Conservation (phyloP, 2,888 invertebrate species). For the Heliconius sara region DNA sequence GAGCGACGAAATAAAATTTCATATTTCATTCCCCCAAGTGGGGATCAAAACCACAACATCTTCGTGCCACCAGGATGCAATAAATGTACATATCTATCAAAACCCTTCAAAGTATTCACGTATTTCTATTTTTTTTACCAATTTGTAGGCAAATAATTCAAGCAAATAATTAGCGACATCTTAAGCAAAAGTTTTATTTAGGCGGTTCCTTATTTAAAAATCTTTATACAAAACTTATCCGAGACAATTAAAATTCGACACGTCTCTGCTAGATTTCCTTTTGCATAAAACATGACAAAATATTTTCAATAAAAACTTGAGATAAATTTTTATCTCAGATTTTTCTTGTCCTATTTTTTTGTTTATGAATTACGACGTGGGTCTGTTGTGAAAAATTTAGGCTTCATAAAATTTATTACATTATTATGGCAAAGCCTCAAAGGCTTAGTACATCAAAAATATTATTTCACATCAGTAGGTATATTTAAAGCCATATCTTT, state of each 20-base stretch:
- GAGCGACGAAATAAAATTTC: too few relatives aligned
- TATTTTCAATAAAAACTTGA: slow-evolving; percentile 28
- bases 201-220: neutral
- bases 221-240: slow-evolving; percentile 9
- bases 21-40: too few relatives aligned
- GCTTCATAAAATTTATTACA: slow-evolving; percentile 27
- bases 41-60: too few relatives aligned
- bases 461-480: neutral
- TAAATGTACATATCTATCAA: neutral
- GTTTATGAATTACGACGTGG: slow-evolving; percentile 29
- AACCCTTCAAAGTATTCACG: neutral
- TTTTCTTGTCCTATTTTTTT: slow-evolving; percentile 19
- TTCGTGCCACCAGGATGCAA: neutral
- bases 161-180: neutral
- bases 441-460: slow-evolving; percentile 13
- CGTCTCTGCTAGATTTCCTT: slow-evolving; percentile 27
- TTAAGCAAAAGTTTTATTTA: neutral
- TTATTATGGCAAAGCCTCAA: slow-evolving; percentile 17
- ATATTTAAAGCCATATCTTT: neutral
- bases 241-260: slow-evolving; percentile 26
- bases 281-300: slow-evolving; percentile 34
- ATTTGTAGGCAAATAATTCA: neutral
- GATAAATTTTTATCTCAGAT: slow-evolving; percentile 17
- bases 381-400: slow-evolving; percentile 24
- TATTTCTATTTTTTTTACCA: neutral